Evolutionary conservation across 2,797 vertebrate species (phyloP), one percentile per base, ranked within the genome.

Genomic region (Tauraco hartlaubi): DNA sequence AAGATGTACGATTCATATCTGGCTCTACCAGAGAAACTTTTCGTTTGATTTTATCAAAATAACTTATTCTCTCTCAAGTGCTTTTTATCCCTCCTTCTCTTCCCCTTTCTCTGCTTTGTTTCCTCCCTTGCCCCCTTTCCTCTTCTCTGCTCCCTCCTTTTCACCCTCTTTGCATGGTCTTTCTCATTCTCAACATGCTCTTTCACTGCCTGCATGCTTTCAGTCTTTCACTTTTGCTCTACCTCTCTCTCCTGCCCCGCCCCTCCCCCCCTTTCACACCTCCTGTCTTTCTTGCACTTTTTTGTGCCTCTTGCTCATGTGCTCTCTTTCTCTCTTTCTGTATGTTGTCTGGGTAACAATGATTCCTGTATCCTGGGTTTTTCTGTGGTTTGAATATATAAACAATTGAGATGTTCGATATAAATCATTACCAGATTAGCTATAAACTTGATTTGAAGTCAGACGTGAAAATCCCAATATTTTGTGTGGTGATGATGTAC

Each of bases 171-270:
- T 12, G 0, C 3, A 1, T 6, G 23, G 23, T 56, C 12, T 26
- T 56, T 58, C 79, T 33, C 5, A 0, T 59, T 72, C 43, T 43
- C 48, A 20, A 20, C 0, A 0, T 15, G 37, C 23, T 17, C 15
- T 48, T 83, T 61, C 21, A 9, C 25, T 78, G 7, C 31, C 13
- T 64, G 10, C 11, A 9, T 0, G 0, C 6, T 51, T 84, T 28
- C 31, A n/a, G 12, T 19, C 39, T 64, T 59, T 68, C 20, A 8
- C 15, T 43, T 68, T 58, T 58, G 10, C 15, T 66, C 2, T 0
- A 77, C 7, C 43, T 61, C 35, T 51, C 13, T 26, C 5, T 33
- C 23, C 6, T 4, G 9, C 63, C 22, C 46, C 25, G 18, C 12
- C 13, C 7, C 31, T 12, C 23, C 19, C 3, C 4, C 46, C n/a